Percentiles rank a stretch among this genome's conserved stretches.
phyloP scores from a whole-genome alignment of 2,113 vertebrate genomes.

The Percina caprodes region DNA sequence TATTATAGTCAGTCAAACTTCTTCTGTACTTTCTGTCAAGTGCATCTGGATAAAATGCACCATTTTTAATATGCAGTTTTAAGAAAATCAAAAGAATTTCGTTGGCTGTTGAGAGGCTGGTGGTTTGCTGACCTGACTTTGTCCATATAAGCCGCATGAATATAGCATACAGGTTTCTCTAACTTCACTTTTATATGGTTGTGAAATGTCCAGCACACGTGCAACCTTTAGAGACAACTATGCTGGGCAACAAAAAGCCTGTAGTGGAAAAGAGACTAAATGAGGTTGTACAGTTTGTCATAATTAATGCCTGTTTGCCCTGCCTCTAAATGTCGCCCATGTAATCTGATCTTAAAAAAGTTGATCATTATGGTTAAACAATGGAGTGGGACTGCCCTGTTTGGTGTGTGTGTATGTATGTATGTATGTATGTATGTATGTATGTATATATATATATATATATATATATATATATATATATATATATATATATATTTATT shows the following conservation, averaged over 20 bases:
- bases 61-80: not conserved
- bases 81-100: not conserved
- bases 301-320: constrained; percentile 30
- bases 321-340: constrained; percentile 37
- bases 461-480: constrained; percentile 29
- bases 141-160: constrained; percentile 47
- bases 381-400: constrained; percentile 30
- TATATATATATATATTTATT: not conserved
- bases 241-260: constrained; percentile 10
- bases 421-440: constrained; percentile 13
- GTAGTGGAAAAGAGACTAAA: constrained; percentile 12
- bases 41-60: fast-evolving
- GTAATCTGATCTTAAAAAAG: constrained; percentile 12
- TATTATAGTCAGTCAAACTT: not conserved
- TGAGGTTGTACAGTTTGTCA: not conserved
- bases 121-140: constrained; percentile 71
- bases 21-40: not conserved
- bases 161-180: constrained; percentile 13
- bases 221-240: constrained; percentile 33
- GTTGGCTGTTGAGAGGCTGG: constrained; percentile 53
- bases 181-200: constrained; percentile 2
- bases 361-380: constrained; percentile 29
- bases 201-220: constrained; percentile 22
- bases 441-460: constrained; percentile 9
- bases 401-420: not conserved